Conservation (phyloP, 2,113 vertebrate genomes). For the Hypocryptadius cinnamomeus region DNA sequence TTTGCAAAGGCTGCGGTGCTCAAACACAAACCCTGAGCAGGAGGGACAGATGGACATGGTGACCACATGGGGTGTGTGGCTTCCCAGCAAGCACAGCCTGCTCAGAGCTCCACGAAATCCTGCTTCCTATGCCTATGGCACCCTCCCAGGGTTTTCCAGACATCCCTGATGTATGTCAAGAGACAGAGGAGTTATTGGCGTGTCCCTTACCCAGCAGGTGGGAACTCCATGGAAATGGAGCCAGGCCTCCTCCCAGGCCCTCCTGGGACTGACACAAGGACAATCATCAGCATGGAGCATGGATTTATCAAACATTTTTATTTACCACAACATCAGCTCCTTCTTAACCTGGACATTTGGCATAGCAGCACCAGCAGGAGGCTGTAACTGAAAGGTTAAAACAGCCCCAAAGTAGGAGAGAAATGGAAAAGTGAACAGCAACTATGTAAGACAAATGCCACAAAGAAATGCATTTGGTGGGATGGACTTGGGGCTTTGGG, state of each 20-base stretch:
- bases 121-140: not conserved
- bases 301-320: not conserved
- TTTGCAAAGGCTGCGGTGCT: not conserved
- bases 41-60: not conserved
- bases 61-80: not conserved
- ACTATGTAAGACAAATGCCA: not conserved
- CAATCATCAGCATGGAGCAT: accelerated
- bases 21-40: not conserved
- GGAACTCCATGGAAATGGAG: not conserved
- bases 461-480: not conserved
- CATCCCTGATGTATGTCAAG: not conserved
- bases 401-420: not conserved
- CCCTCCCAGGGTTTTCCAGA: not conserved
- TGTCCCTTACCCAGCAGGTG: not conserved
- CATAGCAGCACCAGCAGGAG: not conserved
- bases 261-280: not conserved
- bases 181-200: accelerated
- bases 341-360: not conserved
- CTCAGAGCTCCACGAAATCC: not conserved
- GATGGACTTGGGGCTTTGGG: not conserved
- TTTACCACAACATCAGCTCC: not conserved
- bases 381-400: not conserved
- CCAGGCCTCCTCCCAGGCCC: not conserved
- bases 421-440: not conserved
- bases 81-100: not conserved